phyloP scores from a whole-genome alignment of 1,140 invertebrate genomes.

The Tetragnatha versicolor region DNA sequence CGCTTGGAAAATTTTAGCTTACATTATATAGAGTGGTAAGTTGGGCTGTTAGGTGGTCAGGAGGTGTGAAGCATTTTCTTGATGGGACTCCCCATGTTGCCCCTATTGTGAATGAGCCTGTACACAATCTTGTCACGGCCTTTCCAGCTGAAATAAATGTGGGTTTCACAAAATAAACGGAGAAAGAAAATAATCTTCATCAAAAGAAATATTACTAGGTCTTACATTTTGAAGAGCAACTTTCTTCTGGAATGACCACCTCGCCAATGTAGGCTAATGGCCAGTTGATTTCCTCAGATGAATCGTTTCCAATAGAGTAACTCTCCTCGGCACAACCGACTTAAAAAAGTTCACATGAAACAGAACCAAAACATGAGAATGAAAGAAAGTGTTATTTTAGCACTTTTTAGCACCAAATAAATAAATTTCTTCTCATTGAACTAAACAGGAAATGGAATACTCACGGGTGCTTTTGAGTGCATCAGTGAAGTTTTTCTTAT shows the following conservation, averaged over 20 bases:
- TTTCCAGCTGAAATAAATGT: slow-evolving; percentile 13
- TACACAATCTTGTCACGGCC: slow-evolving; percentile 24
- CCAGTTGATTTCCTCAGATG: slow-evolving; percentile 4
- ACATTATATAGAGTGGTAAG: slow-evolving; percentile 17
- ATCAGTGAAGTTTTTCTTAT: background rate
- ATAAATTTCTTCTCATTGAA: background rate
- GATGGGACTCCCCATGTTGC: slow-evolving; percentile 28
- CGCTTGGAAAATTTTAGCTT: background rate
- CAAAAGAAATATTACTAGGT: background rate
- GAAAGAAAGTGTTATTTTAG: background rate
- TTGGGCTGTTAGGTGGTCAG: background rate
- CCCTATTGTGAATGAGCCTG: slow-evolving; percentile 2
- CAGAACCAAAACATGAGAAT: background rate
- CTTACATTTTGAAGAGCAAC: slow-evolving; percentile 22
- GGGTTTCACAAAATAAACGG: background rate
- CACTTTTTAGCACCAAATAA: background rate
- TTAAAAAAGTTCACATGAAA: no score
- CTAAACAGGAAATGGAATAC: background rate
- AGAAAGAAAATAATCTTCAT: background rate
- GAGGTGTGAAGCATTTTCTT: background rate
- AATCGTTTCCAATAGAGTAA: background rate
- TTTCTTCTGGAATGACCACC: slow-evolving; percentile 18
- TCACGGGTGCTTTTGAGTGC: background rate
- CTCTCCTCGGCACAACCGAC: slow-evolving; percentile 20
- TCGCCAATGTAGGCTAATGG: slow-evolving; percentile 19